These are phyloP conservation scores for Tethea ocularis DNA, from an alignment of 2,888 invertebrate genomes.

Conservation along the genomic window DNA sequence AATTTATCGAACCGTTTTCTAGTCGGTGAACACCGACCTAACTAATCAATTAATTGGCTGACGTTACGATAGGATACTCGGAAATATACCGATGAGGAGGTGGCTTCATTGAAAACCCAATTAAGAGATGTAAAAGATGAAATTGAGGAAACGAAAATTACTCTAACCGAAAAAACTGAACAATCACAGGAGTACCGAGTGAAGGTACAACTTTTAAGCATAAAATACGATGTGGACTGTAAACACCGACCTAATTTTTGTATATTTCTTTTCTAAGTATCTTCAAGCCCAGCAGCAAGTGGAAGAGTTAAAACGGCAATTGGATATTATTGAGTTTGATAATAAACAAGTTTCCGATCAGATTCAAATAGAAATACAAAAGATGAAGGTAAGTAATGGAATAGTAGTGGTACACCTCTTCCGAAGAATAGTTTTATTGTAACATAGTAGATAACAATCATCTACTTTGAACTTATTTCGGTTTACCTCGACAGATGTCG, in stretches of 20 bases:
- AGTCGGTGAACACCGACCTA: too few species aligned
- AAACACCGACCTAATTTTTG: background rate
- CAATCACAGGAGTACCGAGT: conserved; percentile 69
- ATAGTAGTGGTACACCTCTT: too few species aligned
- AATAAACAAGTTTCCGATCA: conserved; percentile 75
- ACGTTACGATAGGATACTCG: conserved; percentile 48
- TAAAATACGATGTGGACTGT: background rate
- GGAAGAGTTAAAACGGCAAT: conserved; percentile 64
- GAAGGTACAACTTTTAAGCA: conserved; percentile 48
- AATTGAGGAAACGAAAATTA: conserved; percentile 62
- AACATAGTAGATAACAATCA: too few species aligned
- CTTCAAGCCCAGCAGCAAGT: conserved; percentile 74
- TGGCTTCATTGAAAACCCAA: conserved; percentile 54
- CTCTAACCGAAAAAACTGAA: conserved; percentile 61
- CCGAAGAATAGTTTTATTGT: too few species aligned
- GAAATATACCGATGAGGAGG: conserved; percentile 55
- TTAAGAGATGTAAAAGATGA: conserved; percentile 63
- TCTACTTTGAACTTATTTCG: background rate
- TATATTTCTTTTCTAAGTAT: conserved; percentile 48
- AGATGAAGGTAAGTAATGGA: conserved; percentile 65
- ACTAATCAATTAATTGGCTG: background rate
- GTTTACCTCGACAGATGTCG: conserved; percentile 16
- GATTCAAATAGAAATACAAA: conserved; percentile 74
- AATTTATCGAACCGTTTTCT: too few species aligned
- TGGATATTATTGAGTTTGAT: conserved; percentile 66